Conservation (phyloP, 2,797 vertebrate species). For the Propithecus deckenii region DNA sequence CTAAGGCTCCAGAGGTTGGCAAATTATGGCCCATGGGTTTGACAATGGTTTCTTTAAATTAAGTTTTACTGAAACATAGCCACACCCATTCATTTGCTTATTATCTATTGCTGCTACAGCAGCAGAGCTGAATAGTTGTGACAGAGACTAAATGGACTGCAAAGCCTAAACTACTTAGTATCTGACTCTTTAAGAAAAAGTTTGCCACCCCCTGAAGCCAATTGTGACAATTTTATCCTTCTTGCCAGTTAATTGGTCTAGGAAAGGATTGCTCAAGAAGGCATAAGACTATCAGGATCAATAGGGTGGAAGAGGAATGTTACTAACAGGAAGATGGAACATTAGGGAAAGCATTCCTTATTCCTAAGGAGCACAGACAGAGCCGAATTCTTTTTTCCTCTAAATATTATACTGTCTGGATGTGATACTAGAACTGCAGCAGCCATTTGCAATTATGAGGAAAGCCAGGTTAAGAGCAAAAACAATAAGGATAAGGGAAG, state of each 20-base stretch:
- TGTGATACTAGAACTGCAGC: not conserved
- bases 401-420: not conserved
- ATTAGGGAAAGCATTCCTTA: not conserved
- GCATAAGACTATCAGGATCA: not conserved
- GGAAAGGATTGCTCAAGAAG: not conserved
- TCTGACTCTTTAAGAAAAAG: not conserved
- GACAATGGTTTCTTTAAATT: not conserved
- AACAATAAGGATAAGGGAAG: not conserved
- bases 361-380: not conserved
- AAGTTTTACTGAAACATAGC: not conserved
- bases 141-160: not conserved
- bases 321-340: not conserved
- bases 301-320: not conserved
- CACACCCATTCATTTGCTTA: not conserved
- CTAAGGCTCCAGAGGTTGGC: not conserved
- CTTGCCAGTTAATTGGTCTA: not conserved
- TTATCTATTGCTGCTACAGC: not conserved
- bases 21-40: not conserved
- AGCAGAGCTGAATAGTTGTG: not conserved
- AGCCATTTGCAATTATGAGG: not conserved
- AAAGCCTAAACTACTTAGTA: not conserved
- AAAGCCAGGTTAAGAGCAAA: not conserved
- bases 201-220: not conserved
- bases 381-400: not conserved
- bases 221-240: not conserved